Percentiles rank a stretch among this genome's conserved stretches.
These are phyloP conservation scores for Pristis pectinata DNA, from an alignment of 2,797 vertebrate genomes.

Conservation along the genomic window DNA sequence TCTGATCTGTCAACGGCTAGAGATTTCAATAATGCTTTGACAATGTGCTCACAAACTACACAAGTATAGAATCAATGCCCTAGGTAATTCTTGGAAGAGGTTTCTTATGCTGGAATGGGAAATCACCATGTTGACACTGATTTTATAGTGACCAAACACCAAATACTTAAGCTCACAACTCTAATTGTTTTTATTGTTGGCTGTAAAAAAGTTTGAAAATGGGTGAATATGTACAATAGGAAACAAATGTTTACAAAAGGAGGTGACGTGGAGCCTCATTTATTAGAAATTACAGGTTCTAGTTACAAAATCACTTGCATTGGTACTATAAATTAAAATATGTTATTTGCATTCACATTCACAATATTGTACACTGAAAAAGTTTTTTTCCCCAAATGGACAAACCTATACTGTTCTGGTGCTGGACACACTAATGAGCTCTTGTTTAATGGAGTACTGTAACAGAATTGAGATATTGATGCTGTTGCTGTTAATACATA, in stretches of 20 bases:
- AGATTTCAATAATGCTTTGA: too few relatives aligned
- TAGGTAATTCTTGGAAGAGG: not conserved
- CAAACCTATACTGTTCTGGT: not conserved
- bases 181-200: not conserved
- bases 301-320: not conserved
- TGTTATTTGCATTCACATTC: not conserved
- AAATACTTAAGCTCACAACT: not conserved
- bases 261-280: not conserved
- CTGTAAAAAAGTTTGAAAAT: not conserved
- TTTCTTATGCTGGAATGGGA: not conserved
- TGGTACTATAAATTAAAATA: not conserved
- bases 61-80: not conserved
- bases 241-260: not conserved
- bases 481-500: not conserved
- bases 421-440: not conserved
- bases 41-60: not conserved
- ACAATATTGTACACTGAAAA: not conserved
- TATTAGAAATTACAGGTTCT: not conserved
- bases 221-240: not conserved
- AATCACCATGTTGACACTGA: not conserved
- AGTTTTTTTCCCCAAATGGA: not conserved
- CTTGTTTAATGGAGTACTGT: not conserved
- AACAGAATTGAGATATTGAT: not conserved
- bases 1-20: too few relatives aligned
- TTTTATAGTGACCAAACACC: not conserved